Percentiles rank a stretch among this genome's conserved stretches.
Evolutionary conservation across 1,140 invertebrate species (phyloP).

Genomic region (Spodoptera frugiperda): DNA sequence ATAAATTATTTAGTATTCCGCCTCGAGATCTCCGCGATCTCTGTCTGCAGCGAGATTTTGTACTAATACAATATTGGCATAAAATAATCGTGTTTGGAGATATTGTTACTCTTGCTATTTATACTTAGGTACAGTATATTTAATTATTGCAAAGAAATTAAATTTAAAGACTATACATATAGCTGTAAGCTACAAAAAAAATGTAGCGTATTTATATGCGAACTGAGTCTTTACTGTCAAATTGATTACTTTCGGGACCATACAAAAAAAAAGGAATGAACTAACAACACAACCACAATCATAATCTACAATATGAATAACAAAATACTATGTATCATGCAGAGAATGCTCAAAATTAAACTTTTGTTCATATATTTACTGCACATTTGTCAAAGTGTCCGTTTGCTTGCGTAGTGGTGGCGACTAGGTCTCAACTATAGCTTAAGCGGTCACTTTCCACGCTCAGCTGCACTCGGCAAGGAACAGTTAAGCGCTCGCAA

Average conservation of each 20-base stretch:
- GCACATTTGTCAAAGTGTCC: constrained; percentile 33
- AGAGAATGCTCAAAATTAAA: neutral
- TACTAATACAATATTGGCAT: constrained; percentile 4
- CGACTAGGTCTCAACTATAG: constrained; percentile 30
- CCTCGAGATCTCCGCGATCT: neutral
- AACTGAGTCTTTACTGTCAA: too few species aligned
- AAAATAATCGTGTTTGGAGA: neutral
- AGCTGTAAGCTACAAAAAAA: too few species aligned
- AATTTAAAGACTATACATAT: too few species aligned
- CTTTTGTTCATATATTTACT: constrained; percentile 17
- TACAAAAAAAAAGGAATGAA: too few species aligned
- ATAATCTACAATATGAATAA: too few species aligned
- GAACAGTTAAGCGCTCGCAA: constrained; percentile 23
- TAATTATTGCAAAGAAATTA: too few species aligned
- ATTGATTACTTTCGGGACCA: too few species aligned
- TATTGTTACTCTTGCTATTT: neutral
- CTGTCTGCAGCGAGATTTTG: neutral
- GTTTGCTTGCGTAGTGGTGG: constrained; percentile 22
- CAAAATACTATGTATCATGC: neutral
- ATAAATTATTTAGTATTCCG: constrained; percentile 40
- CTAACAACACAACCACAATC: neutral
- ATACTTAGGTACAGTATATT: too few species aligned
- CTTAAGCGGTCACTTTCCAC: constrained; percentile 35
- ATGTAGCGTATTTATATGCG: too few species aligned
- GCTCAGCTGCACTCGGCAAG: constrained; percentile 9